Evolutionary conservation across 2,797 vertebrate genomes (phyloP).

Genomic region (Rhyacichthys aspro): DNA sequence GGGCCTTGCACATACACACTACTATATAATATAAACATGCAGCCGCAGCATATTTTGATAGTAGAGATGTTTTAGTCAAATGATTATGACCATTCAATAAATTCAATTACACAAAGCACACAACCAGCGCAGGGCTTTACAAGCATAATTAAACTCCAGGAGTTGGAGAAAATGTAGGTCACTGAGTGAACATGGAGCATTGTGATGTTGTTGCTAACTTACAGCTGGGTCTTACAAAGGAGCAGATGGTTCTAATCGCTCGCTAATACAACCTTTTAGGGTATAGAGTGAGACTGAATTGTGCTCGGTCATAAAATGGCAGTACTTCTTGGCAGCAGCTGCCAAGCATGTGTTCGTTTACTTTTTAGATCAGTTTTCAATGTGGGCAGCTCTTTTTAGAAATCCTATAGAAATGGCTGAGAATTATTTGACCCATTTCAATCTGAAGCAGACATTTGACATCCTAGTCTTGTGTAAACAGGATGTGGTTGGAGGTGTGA

Average conservation of each 20-base stretch:
- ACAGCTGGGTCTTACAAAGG: conserved; percentile 35
- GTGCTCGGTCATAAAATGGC: conserved; percentile 65
- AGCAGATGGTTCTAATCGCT: conserved; percentile 70
- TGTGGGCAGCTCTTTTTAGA: conserved; percentile 16
- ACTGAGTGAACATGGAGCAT: conserved; percentile 30
- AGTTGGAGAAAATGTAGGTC: conserved; percentile 40
- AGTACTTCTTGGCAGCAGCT: conserved; percentile 55
- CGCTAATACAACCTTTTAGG: conserved; percentile 51
- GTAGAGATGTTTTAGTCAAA: conserved; percentile 5
- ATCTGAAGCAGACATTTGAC: conserved; percentile 40
- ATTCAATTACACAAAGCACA: conserved; percentile 3
- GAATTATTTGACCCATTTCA: conserved; percentile 18
- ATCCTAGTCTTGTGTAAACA: conserved; percentile 33
- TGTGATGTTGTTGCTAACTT: conserved; percentile 47
- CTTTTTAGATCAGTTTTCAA: conserved; percentile 16
- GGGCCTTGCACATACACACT: conserved; percentile 23
- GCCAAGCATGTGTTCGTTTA: conserved; percentile 46
- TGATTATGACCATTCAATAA: conserved; percentile 8
- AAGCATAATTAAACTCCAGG: conserved; percentile 23
- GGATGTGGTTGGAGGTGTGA: conserved; percentile 29
- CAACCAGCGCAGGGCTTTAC: conserved; percentile 9
- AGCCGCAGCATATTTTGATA: conserved; percentile 4
- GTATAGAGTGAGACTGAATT: conserved; percentile 59
- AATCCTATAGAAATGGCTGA: conserved; percentile 8
- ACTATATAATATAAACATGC: conserved; percentile 19